A percentile compares a stretch with the other conserved stretches of the same genome.
Evolutionary conservation across 64 coral and sea anemone genomes (phyloP).

Genomic region (Stylophora pistillata): DNA sequence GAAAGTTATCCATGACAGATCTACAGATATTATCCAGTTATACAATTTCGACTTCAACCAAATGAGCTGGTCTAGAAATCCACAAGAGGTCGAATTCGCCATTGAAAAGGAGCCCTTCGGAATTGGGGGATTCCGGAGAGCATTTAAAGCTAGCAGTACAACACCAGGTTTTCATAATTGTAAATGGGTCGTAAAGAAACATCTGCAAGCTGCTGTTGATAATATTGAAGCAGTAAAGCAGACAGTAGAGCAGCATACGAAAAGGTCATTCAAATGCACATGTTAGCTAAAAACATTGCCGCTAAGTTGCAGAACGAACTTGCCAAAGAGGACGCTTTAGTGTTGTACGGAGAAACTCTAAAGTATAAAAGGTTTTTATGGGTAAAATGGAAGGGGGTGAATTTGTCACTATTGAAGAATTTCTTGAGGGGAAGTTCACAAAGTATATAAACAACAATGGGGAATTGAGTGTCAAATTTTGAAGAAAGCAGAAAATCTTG

Average conservation of each 20-base stretch:
- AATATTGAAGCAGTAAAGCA: conserved; percentile 34
- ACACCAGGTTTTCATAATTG: conserved; percentile 41
- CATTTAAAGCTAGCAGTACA: conserved; percentile 62
- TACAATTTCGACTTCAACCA: conserved; percentile 49
- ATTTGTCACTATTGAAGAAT: conserved; percentile 59
- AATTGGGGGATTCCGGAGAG: conserved; percentile 62
- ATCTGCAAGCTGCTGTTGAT: conserved; percentile 11
- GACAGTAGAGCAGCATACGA: conserved; percentile 63
- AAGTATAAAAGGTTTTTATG: conserved; percentile 46
- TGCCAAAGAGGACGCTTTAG: conserved; percentile 3
- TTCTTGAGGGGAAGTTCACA: conserved; percentile 46
- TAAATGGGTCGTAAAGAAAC: conserved; percentile 67
- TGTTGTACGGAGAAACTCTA: conserved; percentile 41
- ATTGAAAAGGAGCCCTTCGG: conserved; percentile 66
- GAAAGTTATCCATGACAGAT: conserved; percentile 35
- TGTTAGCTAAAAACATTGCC: conserved; percentile 54
- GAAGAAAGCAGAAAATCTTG: conserved; percentile 41
- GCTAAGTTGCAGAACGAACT: conserved; percentile 35
- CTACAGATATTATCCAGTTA: conserved; percentile 20
- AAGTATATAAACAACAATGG: conserved; percentile 73
- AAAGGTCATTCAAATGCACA: conserved; percentile 56
- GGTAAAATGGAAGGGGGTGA: conserved; percentile 32
- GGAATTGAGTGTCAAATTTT: not conserved
- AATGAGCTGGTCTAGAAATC: conserved; percentile 34
- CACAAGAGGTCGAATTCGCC: conserved; percentile 16